Evolutionary conservation across 2,888 invertebrate genomes (phyloP).

Genomic region (Mystacides longicornis): DNA sequence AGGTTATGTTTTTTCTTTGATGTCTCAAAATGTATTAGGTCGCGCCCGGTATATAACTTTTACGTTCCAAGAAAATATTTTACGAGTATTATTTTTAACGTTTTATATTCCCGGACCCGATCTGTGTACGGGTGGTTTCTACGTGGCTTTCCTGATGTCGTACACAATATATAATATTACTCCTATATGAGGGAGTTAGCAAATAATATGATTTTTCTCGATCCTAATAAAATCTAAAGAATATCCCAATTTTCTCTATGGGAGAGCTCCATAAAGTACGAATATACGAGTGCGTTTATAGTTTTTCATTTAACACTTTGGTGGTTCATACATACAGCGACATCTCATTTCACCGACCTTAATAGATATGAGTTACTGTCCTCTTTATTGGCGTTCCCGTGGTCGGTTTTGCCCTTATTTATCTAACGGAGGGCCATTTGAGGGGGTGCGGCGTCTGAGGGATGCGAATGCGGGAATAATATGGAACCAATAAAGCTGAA

Average conservation of each 20-base stretch:
- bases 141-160: not conserved
- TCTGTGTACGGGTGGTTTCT: not conserved
- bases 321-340: constrained; percentile 12
- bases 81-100: constrained; percentile 1
- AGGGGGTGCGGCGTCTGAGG: constrained; percentile 5
- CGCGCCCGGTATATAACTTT: not conserved
- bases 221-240: constrained; percentile 5
- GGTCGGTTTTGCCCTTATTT: constrained; percentile 13
- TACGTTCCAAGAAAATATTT: not conserved
- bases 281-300: constrained; percentile 13
- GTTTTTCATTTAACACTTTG: constrained; percentile 16
- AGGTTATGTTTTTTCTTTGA: not conserved
- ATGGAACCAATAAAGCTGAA: constrained; percentile 24
- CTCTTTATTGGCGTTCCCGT: constrained; percentile 15
- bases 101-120: not conserved
- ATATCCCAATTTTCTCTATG: constrained; percentile 2
- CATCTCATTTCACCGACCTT: constrained; percentile 10
- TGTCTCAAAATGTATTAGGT: constrained; percentile 1
- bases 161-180: not conserved
- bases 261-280: constrained; percentile 3
- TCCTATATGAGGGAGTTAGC: not conserved
- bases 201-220: constrained; percentile 5
- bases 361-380: constrained; percentile 20
- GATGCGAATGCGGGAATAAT: constrained; percentile 20
- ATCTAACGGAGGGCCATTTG: constrained; percentile 8